These are phyloP conservation scores for Megalops cyprinoides DNA, from an alignment of 2,797 vertebrate genomes.

Conservation along the genomic window DNA sequence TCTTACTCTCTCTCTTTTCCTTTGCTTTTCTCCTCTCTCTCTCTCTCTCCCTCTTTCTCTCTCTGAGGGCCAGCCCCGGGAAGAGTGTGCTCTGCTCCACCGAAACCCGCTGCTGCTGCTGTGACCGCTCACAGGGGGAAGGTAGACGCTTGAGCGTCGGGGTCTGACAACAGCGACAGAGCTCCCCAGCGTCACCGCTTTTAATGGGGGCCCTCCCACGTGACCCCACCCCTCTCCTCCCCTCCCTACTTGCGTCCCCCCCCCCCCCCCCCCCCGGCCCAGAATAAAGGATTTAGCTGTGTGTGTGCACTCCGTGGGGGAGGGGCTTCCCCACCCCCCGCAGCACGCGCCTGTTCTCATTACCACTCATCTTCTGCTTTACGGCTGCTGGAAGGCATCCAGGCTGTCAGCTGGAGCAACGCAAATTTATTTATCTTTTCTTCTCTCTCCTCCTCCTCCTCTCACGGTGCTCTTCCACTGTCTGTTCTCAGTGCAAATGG, in stretches of 20 bases:
- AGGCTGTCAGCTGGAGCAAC: neutral
- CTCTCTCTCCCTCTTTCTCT: neutral
- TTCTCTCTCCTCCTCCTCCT: neutral
- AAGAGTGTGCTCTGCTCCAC: too few species aligned
- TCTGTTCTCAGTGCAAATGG: too few species aligned
- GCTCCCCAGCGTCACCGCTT: slow-evolving; percentile 71
- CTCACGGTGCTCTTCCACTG: slow-evolving; percentile 34
- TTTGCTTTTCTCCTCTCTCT: neutral
- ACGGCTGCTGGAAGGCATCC: neutral
- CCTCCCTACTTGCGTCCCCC: slow-evolving; percentile 29
- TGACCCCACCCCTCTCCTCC: neutral
- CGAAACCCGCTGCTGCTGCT: too few species aligned
- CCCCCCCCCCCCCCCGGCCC: neutral
- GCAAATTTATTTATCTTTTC: too few species aligned
- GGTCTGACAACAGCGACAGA: slow-evolving; percentile 61
- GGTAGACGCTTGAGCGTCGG: slow-evolving; percentile 40
- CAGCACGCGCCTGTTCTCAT: neutral
- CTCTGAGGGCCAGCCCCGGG: neutral
- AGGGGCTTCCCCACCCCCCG: neutral
- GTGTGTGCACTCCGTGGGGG: neutral
- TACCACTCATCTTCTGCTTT: neutral
- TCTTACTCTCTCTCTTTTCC: neutral
- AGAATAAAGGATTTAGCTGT: slow-evolving; percentile 24
- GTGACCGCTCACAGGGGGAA: too few species aligned
- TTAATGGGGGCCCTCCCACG: slow-evolving; percentile 57